Conservation (phyloP, 2,888 invertebrate species). For the Papilio demoleus region DNA sequence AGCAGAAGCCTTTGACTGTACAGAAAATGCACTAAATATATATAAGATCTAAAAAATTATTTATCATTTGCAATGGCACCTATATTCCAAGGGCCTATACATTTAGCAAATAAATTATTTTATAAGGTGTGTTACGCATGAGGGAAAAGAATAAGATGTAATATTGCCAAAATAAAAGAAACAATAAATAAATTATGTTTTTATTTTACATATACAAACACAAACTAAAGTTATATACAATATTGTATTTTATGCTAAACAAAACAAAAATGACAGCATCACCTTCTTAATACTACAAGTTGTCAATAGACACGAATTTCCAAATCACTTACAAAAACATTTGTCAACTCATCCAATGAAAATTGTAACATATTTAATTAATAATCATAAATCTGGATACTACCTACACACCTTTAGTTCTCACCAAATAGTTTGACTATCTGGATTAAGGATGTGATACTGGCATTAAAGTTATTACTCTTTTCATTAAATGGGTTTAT, state of each 20-base stretch:
- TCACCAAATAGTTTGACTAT: no score
- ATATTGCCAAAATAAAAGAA: conserved; percentile 70
- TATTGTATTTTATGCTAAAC: conserved; percentile 13
- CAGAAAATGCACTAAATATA: conserved; percentile 38
- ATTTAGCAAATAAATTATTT: conserved; percentile 77
- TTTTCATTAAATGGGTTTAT: background rate
- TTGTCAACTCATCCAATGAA: background rate
- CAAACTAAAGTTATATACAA: conserved; percentile 25
- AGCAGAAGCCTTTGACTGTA: conserved; percentile 29
- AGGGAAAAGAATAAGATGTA: conserved; percentile 65
- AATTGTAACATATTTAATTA: background rate
- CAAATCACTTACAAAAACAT: conserved; percentile 2
- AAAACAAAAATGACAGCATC: conserved; percentile 5
- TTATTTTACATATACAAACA: conserved; percentile 42
- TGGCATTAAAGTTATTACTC: no score
- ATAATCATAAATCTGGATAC: background rate
- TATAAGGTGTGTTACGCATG: conserved; percentile 67
- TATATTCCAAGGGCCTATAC: conserved; percentile 66
- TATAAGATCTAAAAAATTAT: conserved; percentile 47
- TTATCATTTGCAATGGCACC: conserved; percentile 51
- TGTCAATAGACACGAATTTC: background rate
- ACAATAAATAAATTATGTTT: conserved; percentile 44
- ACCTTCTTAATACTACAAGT: conserved; percentile 10
- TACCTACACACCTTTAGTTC: background rate
- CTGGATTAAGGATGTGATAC: no score